Percentiles rank a stretch among this genome's conserved stretches.
These are phyloP conservation scores for Pristionchus arcanus DNA, from an alignment of 2,888 invertebrate species.

Conservation along the genomic window DNA sequence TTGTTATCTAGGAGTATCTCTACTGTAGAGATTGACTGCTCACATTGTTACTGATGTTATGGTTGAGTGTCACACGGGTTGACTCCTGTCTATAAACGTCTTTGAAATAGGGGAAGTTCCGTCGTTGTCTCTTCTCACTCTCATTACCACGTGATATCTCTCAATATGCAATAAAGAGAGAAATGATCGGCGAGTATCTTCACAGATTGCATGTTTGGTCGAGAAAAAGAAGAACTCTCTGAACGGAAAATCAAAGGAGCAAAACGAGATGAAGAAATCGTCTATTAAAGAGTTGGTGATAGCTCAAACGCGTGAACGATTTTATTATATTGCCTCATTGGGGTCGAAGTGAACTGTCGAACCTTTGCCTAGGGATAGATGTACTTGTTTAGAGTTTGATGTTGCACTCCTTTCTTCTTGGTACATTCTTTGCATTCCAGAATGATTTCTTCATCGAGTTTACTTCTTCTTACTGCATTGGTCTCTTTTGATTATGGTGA, in stretches of 20 bases:
- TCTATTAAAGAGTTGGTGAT: conserved; percentile 47
- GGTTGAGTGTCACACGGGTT: conserved; percentile 41
- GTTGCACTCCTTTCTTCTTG: neutral
- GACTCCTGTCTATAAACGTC: conserved; percentile 5
- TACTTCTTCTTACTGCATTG: neutral
- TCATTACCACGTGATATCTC: neutral
- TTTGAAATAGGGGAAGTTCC: neutral
- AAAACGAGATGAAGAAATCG: conserved; percentile 28
- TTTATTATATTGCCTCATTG: neutral
- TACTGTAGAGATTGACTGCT: neutral
- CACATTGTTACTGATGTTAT: conserved; percentile 23
- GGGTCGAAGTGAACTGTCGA: neutral
- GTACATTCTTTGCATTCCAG: neutral
- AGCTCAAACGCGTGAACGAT: conserved; percentile 8
- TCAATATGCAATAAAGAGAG: neutral
- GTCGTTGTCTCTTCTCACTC: neutral
- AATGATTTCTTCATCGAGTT: neutral
- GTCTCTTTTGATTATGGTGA: neutral
- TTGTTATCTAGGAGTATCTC: neutral
- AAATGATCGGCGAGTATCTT: conserved; percentile 22
- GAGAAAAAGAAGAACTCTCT: conserved; percentile 37
- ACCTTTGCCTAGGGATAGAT: neutral
- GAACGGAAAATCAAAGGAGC: conserved; percentile 41
- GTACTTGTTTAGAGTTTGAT: neutral
- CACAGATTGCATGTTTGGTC: conserved; percentile 44